Evolutionary conservation across 2,888 invertebrate species (phyloP).

Genomic region (Xylocampa areola): DNA sequence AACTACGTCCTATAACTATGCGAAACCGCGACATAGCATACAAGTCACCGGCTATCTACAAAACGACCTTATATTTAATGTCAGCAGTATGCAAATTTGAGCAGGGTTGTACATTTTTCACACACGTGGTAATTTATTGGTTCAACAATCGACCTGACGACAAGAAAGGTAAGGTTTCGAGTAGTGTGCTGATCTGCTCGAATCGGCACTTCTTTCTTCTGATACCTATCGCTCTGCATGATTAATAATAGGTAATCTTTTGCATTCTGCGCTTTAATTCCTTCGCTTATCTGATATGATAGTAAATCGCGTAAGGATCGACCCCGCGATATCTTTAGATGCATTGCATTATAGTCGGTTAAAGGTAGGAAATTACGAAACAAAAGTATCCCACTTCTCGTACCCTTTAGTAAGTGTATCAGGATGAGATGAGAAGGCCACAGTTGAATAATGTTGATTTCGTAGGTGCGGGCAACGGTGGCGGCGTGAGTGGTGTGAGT

Average conservation of each 20-base stretch:
- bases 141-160: not conserved
- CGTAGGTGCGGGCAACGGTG: constrained; percentile 69
- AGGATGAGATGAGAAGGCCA: constrained; percentile 10
- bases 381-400: constrained; percentile 6
- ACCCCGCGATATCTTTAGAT: constrained; percentile 12
- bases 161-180: constrained; percentile 49
- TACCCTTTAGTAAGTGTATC: constrained; percentile 7
- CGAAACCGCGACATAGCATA: not conserved
- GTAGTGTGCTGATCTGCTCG: constrained; percentile 25
- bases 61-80: constrained; percentile 6
- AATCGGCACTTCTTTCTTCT: constrained; percentile 51
- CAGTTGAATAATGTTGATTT: constrained; percentile 25
- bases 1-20: constrained; percentile 10
- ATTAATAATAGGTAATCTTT: constrained; percentile 58
- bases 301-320: constrained; percentile 49
- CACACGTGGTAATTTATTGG: constrained; percentile 2
- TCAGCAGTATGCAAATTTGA: constrained; percentile 1
- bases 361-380: constrained; percentile 39
- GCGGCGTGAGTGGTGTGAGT: too few species aligned
- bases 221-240: constrained; percentile 72
- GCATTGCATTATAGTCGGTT: constrained; percentile 17
- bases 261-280: constrained; percentile 67
- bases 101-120: constrained; percentile 10
- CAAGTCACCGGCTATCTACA: not conserved
- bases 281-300: constrained; percentile 62